These are phyloP conservation scores for Meliscaeva auricollis DNA, from an alignment of 2,888 invertebrate species.

Conservation along the genomic window DNA sequence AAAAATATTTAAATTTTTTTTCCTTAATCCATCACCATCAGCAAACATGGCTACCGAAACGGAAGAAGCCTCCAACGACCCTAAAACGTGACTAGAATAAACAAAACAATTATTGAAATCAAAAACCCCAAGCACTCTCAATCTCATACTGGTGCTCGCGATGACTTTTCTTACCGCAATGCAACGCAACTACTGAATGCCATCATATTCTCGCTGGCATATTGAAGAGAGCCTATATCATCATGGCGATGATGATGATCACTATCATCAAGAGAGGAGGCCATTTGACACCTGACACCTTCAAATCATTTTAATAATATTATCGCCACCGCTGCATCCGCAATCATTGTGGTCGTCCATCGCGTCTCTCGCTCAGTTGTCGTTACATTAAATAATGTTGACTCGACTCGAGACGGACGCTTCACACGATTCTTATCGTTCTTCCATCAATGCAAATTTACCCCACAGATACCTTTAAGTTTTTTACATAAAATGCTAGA, in stretches of 20 bases:
- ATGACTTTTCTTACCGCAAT: constrained; percentile 17
- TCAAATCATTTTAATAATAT: constrained; percentile 61
- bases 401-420: background rate
- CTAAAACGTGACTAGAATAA: constrained; percentile 68
- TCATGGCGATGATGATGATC: background rate
- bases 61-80: constrained; percentile 70
- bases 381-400: background rate
- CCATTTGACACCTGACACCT: constrained; percentile 72
- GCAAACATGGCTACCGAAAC: constrained; percentile 55
- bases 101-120: constrained; percentile 13
- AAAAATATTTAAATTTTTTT: constrained; percentile 58
- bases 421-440: constrained; percentile 65
- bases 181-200: background rate
- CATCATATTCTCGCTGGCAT: too few relatives aligned
- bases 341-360: constrained; percentile 33
- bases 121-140: background rate
- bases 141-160: background rate
- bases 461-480: constrained; percentile 1
- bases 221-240: constrained; percentile 38
- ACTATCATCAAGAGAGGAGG: constrained; percentile 32
- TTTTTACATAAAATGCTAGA: constrained; percentile 40
- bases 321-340: constrained; percentile 22
- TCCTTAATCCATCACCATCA: constrained; percentile 65
- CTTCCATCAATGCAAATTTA: constrained; percentile 59
- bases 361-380: background rate